Base-by-base conservation (phyloP, 2,797 vertebrate genomes). In the Chelidonichthys spinosus region DNA sequence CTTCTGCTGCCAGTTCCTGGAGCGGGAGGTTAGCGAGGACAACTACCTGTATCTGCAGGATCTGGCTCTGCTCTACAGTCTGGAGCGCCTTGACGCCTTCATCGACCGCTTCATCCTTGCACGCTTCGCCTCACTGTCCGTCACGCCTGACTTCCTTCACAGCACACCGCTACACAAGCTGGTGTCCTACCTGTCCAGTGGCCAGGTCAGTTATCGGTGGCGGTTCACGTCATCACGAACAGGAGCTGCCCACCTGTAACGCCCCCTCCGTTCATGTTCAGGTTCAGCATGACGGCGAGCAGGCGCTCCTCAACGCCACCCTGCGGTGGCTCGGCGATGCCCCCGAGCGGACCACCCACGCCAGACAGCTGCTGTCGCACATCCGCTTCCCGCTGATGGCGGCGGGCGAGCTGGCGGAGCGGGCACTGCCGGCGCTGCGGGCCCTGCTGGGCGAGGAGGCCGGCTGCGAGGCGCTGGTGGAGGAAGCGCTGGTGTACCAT, bases 1-100 rank as follows among this genome's bases (percentile, higher is more conserved):
- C 85, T 97, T 99, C 92, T 99, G 98, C 85, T 98, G 98, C 0
- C 96, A 98, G 92, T 99, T 96, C 74, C 91, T 99, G 89, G 97
- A 98, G 92, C 94, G 92, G 18, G 96, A 98, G 72, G 96, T 98
- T 82, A 96, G 92, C 0, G 96, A 98, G 87, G 96, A 98, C 80
- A 98, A 97, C 85, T 98, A 97, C 80, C 90, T 99, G 61, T 96
- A 97, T 91, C 95, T 99, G 54, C 97, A 99, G 78, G 95, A 98
- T 75, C 93, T 99, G 72, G 96, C 97, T 56, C 95, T 95, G 42
- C 95, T 97, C 82, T 99, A 98, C 92, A 97, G 95, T 79, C 95
- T 99, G 88, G 95, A 96, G 86, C 94, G 95, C 9, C 95, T 99
- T 0, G 96, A 98, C 35, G 46, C 92, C 77, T 98, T 95, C 90